phyloP scores from a whole-genome alignment of 2,113 vertebrate genomes.

The Noctilio leporinus region DNA sequence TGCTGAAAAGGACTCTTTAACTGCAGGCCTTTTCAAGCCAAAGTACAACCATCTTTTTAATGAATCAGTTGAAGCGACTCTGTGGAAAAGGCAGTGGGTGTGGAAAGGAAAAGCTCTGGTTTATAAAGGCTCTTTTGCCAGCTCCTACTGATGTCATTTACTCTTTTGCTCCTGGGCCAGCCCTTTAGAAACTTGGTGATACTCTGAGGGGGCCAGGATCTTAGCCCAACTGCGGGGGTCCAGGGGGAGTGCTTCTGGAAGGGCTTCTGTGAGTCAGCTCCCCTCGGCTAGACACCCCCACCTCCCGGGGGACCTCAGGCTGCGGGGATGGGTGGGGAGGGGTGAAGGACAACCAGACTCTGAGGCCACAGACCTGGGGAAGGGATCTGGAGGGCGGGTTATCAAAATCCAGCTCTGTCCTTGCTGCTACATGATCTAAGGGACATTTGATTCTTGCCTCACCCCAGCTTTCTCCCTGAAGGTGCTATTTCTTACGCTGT shows the following conservation, averaged over 20 bases:
- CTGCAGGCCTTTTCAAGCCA: background rate
- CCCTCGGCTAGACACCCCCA: background rate
- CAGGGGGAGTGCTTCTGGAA: background rate
- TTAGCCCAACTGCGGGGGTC: background rate
- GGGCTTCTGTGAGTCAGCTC: background rate
- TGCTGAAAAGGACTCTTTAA: background rate
- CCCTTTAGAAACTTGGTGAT: background rate
- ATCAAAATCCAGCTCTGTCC: background rate
- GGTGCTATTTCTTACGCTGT: too few species aligned
- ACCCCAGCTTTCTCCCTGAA: background rate
- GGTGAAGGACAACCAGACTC: fast-evolving
- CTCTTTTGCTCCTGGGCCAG: background rate
- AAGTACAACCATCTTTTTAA: background rate
- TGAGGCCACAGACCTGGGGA: background rate
- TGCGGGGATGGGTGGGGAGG: background rate
- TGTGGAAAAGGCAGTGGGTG: slow-evolving; percentile 30
- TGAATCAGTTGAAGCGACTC: background rate
- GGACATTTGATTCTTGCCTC: fast-evolving
- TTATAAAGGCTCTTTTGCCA: slow-evolving; percentile 14
- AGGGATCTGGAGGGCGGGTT: fast-evolving
- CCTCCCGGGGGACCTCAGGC: background rate
- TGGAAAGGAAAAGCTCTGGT: background rate
- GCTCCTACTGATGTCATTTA: background rate
- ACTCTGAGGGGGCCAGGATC: background rate
- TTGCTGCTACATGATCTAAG: background rate